These are phyloP conservation scores for Marmota flaviventris DNA, from an alignment of 2,113 vertebrate species.

Conservation along the genomic window DNA sequence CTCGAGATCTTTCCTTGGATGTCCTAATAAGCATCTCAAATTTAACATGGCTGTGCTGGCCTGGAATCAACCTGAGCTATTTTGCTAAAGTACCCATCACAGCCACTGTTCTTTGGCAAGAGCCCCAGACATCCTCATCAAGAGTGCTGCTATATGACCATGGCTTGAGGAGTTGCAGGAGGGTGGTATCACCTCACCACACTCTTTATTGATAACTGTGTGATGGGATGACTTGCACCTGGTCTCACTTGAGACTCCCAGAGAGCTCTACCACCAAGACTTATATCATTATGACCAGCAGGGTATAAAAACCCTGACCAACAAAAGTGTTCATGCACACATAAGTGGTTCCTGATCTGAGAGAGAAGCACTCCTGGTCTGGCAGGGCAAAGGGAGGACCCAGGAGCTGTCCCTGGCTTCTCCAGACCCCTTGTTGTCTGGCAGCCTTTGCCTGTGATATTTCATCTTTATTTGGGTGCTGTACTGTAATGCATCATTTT, in stretches of 20 bases:
- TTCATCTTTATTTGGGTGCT: neutral
- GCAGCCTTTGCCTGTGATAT: too few relatives aligned
- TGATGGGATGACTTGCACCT: neutral
- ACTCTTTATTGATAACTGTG: neutral
- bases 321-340: neutral
- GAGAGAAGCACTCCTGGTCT: neutral
- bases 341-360: neutral
- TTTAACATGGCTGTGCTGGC: neutral
- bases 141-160: neutral
- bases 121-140: neutral
- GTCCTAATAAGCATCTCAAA: neutral
- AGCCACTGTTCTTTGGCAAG: neutral
- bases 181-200: neutral
- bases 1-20: too few relatives aligned
- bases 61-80: neutral
- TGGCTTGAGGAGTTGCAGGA: neutral
- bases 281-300: too few relatives aligned
- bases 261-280: neutral
- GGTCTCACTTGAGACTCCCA: neutral
- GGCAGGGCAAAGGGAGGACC: neutral
- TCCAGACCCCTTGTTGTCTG: too few relatives aligned
- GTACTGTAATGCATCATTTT: neutral
- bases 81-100: neutral
- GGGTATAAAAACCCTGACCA: neutral
- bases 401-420: neutral